phyloP scores from a whole-genome alignment of 2,797 vertebrate genomes.

The Takifugu ocellatus region DNA sequence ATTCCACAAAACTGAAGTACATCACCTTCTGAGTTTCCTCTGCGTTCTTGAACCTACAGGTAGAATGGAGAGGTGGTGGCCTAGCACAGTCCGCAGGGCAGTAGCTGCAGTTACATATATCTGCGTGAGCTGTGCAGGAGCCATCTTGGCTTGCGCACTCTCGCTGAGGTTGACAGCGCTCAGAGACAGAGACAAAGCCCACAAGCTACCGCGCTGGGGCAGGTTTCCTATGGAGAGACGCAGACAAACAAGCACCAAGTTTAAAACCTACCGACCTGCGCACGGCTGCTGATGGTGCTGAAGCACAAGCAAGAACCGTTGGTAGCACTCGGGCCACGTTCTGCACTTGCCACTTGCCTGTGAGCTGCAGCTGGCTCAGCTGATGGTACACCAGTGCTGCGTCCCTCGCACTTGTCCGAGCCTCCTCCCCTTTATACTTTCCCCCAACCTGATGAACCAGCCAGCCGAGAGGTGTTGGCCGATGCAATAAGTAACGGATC shows the following conservation, averaged over 20 bases:
- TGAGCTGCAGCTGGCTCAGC: constrained; percentile 93
- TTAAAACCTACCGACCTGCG: not conserved
- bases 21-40: not conserved
- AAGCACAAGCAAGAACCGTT: not conserved
- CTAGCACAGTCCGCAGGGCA: constrained; percentile 81
- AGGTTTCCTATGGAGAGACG: constrained; percentile 81
- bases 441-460: constrained; percentile 87
- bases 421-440: constrained; percentile 89
- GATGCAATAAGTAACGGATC: constrained; percentile 92
- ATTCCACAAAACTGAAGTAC: not conserved
- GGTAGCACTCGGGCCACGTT: not conserved
- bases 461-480: constrained; percentile 88
- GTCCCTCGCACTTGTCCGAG: constrained; percentile 87
- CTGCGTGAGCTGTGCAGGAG: constrained; percentile 82
- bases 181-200: constrained; percentile 87
- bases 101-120: constrained; percentile 91
- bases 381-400: constrained; percentile 91
- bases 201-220: constrained; percentile 83
- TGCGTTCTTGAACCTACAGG: constrained; percentile 75
- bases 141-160: constrained; percentile 90
- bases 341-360: constrained; percentile 71
- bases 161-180: constrained; percentile 93
- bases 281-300: not conserved
- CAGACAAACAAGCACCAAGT: not conserved
- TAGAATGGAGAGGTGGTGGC: constrained; percentile 84